These are phyloP conservation scores for Pseudopipra pipra DNA, from an alignment of 2,113 vertebrate genomes.

Conservation along the genomic window DNA sequence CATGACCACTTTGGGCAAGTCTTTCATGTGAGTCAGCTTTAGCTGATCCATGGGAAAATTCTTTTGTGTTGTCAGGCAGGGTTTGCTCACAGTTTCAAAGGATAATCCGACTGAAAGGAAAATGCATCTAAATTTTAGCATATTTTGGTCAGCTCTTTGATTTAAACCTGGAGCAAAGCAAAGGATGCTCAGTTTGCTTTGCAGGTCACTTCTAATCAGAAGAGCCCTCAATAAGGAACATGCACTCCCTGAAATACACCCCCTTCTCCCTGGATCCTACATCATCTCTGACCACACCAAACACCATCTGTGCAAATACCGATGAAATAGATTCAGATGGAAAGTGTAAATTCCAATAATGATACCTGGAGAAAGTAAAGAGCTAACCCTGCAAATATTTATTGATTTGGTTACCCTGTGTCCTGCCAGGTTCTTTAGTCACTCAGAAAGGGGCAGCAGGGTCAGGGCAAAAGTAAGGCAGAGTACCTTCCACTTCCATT, in stretches of 20 bases:
- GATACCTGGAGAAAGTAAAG: background rate
- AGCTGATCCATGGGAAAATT: conserved; percentile 84
- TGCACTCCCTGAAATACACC: background rate
- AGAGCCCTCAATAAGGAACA: background rate
- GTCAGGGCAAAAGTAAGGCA: background rate
- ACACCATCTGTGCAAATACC: rapidly evolving
- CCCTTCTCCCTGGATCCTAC: background rate
- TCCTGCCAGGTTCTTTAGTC: background rate
- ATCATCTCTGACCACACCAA: background rate
- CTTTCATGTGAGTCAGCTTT: conserved; percentile 84
- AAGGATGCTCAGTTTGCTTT: background rate
- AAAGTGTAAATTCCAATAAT: background rate
- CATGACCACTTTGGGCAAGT: conserved; percentile 81
- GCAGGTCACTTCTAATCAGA: background rate
- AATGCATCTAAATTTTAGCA: conserved; percentile 53
- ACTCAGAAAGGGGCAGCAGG: background rate
- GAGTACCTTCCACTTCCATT: background rate
- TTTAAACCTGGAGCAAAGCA: background rate
- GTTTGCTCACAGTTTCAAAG: conserved; percentile 74
- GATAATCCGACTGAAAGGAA: conserved; percentile 70
- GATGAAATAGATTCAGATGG: background rate
- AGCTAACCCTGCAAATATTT: background rate
- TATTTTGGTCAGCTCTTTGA: background rate
- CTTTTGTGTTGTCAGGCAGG: conserved; percentile 82
- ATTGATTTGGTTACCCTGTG: background rate